These are phyloP conservation scores for Apodemia duryi DNA, from an alignment of 2,888 invertebrate species.

Conservation along the genomic window DNA sequence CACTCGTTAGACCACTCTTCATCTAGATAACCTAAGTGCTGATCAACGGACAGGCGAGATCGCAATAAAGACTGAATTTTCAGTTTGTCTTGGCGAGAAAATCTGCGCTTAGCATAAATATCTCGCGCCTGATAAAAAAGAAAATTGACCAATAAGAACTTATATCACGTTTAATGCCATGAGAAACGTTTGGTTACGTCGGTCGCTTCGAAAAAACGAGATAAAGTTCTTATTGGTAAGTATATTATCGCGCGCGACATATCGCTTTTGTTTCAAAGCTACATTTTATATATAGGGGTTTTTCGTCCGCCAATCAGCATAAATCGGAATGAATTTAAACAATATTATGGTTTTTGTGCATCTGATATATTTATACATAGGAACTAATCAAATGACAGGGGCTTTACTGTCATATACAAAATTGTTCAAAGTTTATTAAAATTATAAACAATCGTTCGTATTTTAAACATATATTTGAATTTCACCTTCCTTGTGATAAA, in stretches of 20 bases:
- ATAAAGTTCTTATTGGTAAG: too few relatives aligned
- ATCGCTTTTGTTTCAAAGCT: too few relatives aligned
- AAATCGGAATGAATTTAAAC: not conserved
- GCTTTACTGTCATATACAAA: constrained; percentile 3
- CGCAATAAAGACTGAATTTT: not conserved
- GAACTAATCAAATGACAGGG: constrained; percentile 9
- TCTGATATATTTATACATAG: constrained; percentile 9
- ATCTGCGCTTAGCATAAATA: not conserved
- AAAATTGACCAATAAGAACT: too few relatives aligned
- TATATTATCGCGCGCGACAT: too few relatives aligned
- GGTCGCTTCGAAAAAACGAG: too few relatives aligned
- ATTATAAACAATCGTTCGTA: constrained; percentile 11
- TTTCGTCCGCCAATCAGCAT: not conserved
- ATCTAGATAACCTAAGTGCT: constrained; percentile 4
- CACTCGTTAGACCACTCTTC: constrained; percentile 35
- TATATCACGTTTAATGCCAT: too few relatives aligned
- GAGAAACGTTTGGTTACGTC: too few relatives aligned
- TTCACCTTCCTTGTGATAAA: not conserved
- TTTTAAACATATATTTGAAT: not conserved
- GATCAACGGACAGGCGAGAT: not conserved
- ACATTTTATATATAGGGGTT: too few relatives aligned
- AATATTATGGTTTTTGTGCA: constrained; percentile 8
- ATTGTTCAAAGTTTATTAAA: constrained; percentile 7
- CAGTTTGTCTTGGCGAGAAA: not conserved
- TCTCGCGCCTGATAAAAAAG: too few relatives aligned